Base-by-base conservation (phyloP, 2,113 vertebrate genomes). In the Labeo rohita region DNA sequence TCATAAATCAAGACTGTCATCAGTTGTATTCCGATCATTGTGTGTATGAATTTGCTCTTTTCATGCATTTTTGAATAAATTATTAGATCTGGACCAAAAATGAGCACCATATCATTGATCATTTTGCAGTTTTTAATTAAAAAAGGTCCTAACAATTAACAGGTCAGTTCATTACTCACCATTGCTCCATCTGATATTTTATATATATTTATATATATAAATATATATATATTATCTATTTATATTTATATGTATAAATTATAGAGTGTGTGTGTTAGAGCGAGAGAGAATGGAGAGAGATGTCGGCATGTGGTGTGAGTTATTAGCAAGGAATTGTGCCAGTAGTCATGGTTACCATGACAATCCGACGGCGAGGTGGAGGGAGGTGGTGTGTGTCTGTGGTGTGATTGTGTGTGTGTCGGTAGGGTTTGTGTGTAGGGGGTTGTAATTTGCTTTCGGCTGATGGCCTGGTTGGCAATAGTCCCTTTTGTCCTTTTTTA, bases 281-380 rank as follows among this genome's bases (percentile, higher is more conserved):
- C 84, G 63, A 49, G 84, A 15, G 50, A 80, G 63, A 8, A 56
- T 56, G 54, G 59, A 54, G 45, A 56, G 70, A 0, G 90, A 89
- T 61, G 88, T 83, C 89, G 85, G 82, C 86, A 87, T 88, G 84
- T 77, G 88, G 91, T 90, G 91, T 89, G 88, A 92, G 88, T 89
- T 83, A 85, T 87, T 88, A 91, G 86, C 87, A 70, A 90, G 90
- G 90, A 89, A 90, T 68, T 66, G 90, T 43, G 23, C 90, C 89
- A 90, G 91, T 91, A 89, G 90, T 92, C 89, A 90, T 90, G 93
- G 95, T 94, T 93, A 90, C 95, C 92, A 92, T 94, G 93, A 89
- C 90, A 84, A 94, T 89, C 90, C 80, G 63, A 85, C 84, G 80
- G 52, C 76, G 85, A 45, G 86, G 89, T 59, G 85, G 52, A 87